phyloP scores from a whole-genome alignment of 92 coral and sea anemone genomes.

The Bergia sp. region DNA sequence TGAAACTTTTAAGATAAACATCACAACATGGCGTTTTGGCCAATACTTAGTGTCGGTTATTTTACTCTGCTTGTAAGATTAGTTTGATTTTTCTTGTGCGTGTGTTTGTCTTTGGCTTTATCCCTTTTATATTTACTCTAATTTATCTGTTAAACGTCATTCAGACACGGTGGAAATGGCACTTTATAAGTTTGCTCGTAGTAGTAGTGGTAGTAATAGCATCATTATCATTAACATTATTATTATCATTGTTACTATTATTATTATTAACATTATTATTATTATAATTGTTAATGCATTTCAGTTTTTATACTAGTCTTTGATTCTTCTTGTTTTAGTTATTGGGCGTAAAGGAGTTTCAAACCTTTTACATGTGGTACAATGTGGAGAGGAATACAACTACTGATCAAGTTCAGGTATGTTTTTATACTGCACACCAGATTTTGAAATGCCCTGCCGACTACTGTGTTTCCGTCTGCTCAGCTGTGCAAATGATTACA shows the following conservation, averaged over 20 bases:
- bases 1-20: too few species aligned
- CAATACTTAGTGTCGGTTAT: too few species aligned
- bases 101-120: too few species aligned
- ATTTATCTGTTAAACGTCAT: too few species aligned
- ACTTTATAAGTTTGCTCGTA: background rate
- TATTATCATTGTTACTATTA: background rate
- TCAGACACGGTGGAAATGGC: background rate
- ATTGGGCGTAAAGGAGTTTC: conserved; percentile 92
- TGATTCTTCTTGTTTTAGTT: conserved; percentile 55
- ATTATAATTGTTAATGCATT: background rate
- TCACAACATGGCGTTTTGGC: too few species aligned
- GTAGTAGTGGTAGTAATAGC: background rate
- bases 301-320: background rate
- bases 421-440: background rate
- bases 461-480: too few species aligned
- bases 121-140: too few species aligned
- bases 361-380: conserved; percentile 92
- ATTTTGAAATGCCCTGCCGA: too few species aligned
- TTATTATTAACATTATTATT: background rate
- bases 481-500: too few species aligned
- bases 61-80: too few species aligned
- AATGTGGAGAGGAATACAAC: conserved; percentile 64
- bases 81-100: too few species aligned
- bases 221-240: background rate
- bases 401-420: conserved; percentile 84